Base-by-base conservation (phyloP, 2,113 vertebrate genomes). In the Gymnorhina tibicen region DNA sequence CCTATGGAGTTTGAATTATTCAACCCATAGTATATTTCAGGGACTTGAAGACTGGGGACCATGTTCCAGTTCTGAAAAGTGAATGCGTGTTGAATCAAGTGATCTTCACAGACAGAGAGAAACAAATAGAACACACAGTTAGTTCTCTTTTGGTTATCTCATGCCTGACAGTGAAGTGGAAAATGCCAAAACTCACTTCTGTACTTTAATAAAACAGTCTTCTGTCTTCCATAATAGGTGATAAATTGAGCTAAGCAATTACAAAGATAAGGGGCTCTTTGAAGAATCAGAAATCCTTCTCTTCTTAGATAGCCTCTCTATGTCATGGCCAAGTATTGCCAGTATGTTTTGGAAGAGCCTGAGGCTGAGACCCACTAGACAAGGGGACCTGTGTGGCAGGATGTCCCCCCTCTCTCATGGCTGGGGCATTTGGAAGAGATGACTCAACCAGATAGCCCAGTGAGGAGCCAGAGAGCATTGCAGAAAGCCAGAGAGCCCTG, bases 341-440 rank as follows among this genome's bases (percentile, higher is more conserved):
- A 55, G 13, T 10, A 22, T 3, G 4, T 5, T 37, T 17, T 15
- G 16, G 35, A 50, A 50, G 10, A 16, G 11, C 28, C 35, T 41
- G 33, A 0, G 3, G 15, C 21, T 68, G 60, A 67, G 28, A 46
- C 5, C 9, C 14, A 3, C 9, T 20, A n/a, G 8, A 3, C 4
- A 24, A 46, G 46, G 23, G 26, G 28, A 63, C 27, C n/a, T n/a
- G n/a, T 42, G 16, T 42, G 42, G 42, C 42, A 42, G 16, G 42
- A 42, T 16, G 7, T 42, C 7, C 42, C 42, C 6, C 16, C 42
- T 42, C 42, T 17, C 42, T 17, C 42, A 42, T 42, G 42, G 42
- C 16, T 42, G 42, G 16, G 16, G 42, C 42, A 42, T 42, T 42
- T 42, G 42, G 42, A 42, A 42, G 42, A 42, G 42, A 42, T 42